Evolutionary conservation across 2,888 invertebrate species (phyloP), one percentile per base, ranked within the genome.

Genomic region (Tineola bisselliella): DNA sequence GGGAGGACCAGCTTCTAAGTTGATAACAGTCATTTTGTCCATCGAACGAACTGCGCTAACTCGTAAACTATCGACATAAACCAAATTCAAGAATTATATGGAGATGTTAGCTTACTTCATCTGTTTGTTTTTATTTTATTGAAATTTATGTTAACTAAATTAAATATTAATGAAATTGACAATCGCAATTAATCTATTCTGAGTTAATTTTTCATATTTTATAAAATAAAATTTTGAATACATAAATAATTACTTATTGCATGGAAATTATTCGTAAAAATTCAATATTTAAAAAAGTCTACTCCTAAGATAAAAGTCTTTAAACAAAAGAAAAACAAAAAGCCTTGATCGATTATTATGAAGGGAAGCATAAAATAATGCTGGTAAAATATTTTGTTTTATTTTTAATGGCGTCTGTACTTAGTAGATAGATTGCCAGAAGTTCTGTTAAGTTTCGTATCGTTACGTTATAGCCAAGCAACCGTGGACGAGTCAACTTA

Each of bases 1-100:
- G 65, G 65, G 67, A 48, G 48, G 48, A 48, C n/a, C 5, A 18
- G 54, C 61, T 63, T 19, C 62, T 44, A 19, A 19, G 17, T 63
- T 78, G 77, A 81, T 80, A 73, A 79, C 73, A 73, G 81, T 75
- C 75, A 81, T 80, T 79, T 72, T 69, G 8, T 44, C 54, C 59
- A 59, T 59, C 65, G 68, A 68, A 68, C 69, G 66, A 66, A 67
- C 66, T n/a, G 63, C 61, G 61, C 62, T 56, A 44, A 33, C 58
- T 65, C 65, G 66, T 62, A 64, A 69, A 70, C 70, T 69, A 65
- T 67, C 69, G 67, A 48, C 48, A 48, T 48, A 48, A 48, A 48
- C 48, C n/a, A 48, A 2, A 13, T 17, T 48, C 8, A 10, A 15
- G 48, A 48, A n/a, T 17, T 15, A 48, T 48, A 48, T 48, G 15